Base-by-base conservation (phyloP, 2,113 vertebrate genomes). In the Dryoscopus gambensis region DNA sequence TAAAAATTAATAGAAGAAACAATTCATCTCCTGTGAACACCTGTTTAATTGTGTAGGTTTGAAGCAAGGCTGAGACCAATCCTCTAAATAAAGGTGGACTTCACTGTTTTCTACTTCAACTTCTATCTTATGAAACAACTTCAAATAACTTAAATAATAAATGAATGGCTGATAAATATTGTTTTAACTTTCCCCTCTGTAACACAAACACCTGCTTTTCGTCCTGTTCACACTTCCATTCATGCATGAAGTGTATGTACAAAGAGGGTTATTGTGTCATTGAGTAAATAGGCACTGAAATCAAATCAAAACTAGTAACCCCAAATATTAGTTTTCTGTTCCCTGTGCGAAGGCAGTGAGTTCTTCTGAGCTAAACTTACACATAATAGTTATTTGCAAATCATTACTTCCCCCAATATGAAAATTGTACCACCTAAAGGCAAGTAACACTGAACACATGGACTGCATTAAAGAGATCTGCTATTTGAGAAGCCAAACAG, bases 371-470 rank as follows among this genome's bases (percentile, higher is more conserved):
- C 55, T 86, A 91, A 70, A 8, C 28, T 33, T 67, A 59, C 21
- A 42, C 15, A 15, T 17, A 95, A 69, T 10, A 80, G 42, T 60
- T 91, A 73, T 37, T 92, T 78, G 64, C 47, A 70, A 97, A 95
- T 95, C 4, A 82, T 76, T 97, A 86, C n/a, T 67, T 91, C 28
- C 42, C 31, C 68, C 23, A 81, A 59, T 83, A 97, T 76, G 68
- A 95, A 97, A 97, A 95, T 65, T 85, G 86, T 73, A 93, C 62
- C 84, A 93, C 82, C 79, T 93, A 93, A 93, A 87, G 87, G 63
- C 75, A 84, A 81, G 74, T 52, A 67, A 82, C 60, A 57, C 94
- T 90, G 88, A 93, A 95, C 88, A 97, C 81, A 95, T 89, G 95
- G 92, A 96, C 79, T 91, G 90, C 78, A 96, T 97, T 95, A 96